Base-by-base conservation (phyloP, 2,113 vertebrate species). In the Conger conger region DNA sequence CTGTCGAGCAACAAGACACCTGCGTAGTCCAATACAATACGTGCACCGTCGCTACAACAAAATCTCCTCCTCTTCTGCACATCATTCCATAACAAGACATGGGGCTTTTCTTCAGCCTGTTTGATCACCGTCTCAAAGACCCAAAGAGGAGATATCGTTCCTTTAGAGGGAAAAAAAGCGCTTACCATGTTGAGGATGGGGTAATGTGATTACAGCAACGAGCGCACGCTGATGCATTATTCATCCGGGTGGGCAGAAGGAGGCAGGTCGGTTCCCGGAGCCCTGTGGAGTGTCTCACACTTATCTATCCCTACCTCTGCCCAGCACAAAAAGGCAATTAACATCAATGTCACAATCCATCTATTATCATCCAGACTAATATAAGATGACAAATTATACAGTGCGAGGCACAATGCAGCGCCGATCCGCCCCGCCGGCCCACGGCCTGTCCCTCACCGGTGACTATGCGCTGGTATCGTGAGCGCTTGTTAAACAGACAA, bases 281-380 rank as follows among this genome's bases (percentile, higher is more conserved):
- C 50, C 42, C 76, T 57, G 23, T 35, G 37, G 80, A 40, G 85
- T 30, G 76, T 85, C 63, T 53, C 35, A 80, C 63, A 81, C 80
- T 85, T 85, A 79, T 85, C 77, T 80, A 38, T 54, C 78, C 42
- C 50, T 78, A 92, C 89, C 82, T 90, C 85, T 87, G 81, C 85
- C 88, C 89, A 86, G 91, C 87, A 90, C 87, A 82, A 83, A 87
- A 93, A 94, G 90, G 90, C 92, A 95, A 95, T 96, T 95, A 95
- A 90, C 91, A 90, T 94, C 93, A 90, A 91, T 91, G 94, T 95
- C 95, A 94, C 89, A 91, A 91, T 93, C 87, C 92, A 94, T 95
- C 93, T 93, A 93, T 93, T 93, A 93, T 88, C 89, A 86, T 87
- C 60, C 81, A 79, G 85, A 90, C 90, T 94, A 93, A 95, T 91